Base-by-base conservation (phyloP, 2,113 vertebrate genomes). In the Hippocampus comes region DNA sequence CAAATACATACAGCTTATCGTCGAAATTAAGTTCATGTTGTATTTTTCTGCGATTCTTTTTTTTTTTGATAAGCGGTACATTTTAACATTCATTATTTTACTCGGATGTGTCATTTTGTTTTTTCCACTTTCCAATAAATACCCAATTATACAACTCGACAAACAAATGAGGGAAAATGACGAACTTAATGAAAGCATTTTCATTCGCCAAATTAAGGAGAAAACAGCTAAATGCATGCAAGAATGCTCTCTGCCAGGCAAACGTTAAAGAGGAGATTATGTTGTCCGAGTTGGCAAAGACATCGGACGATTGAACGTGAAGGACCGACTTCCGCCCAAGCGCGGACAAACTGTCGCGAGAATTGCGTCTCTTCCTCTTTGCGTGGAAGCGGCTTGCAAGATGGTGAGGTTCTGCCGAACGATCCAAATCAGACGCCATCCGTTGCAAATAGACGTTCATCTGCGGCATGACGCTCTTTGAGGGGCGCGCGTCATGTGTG, bases 371-470 rank as follows among this genome's bases (percentile, higher is more conserved):
- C 87, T 91, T 92, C 90, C 93, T 94, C 85, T 94, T 93, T 78
- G 87, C 87, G 67, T 86, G 90, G 92, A 91, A 92, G 88, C 75
- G 63, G 67, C 87, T 78, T 86, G 84, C 90, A 93, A 93, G 88
- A 94, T 94, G 93, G 93, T 94, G 87, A 89, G 93, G 0, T 0
- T 0, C 9, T 72, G 73, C 67, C 1, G 9, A 25, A 18, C 3
- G 14, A 20, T 1, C 21, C 1, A 75, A 85, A 94, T 93, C 93
- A n/a, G 3, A 0, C 0, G 27, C 77, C 92, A 93, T 93, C 92
- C 20, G 0, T 0, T 0, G 3, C 25, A 0, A 53, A 6, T 38
- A 0, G 1, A 0, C 2, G 3, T 34, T 0, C 0, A 49, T 49
- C 11, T 0, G 3, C 0, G 3, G 4, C 0, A 3, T 34, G 5